These are phyloP conservation scores for Notarius lentiginosus DNA, from an alignment of 2,113 vertebrate genomes.

Conservation along the genomic window DNA sequence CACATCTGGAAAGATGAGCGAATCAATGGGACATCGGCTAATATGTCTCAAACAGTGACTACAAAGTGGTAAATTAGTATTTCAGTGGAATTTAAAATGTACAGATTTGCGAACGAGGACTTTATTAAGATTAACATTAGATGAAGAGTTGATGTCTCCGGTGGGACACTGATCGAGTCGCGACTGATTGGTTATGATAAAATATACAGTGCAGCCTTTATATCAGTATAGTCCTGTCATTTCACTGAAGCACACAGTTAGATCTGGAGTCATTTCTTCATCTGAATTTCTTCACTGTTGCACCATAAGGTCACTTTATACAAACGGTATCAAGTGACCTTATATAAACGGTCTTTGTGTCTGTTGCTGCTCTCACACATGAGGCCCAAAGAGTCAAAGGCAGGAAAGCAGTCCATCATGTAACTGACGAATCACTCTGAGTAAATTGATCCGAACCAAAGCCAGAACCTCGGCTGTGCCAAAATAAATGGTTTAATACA, in stretches of 20 bases:
- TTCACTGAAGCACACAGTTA: background rate
- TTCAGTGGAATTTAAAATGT: background rate
- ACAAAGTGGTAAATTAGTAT: background rate
- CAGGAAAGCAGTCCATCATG: background rate
- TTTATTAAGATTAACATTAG: background rate
- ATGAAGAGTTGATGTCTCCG: background rate
- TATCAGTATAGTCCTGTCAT: background rate
- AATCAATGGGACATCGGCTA: background rate
- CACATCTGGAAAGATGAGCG: background rate
- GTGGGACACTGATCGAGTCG: background rate
- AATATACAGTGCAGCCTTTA: background rate
- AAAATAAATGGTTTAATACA: constrained; percentile 6
- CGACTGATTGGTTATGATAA: background rate
- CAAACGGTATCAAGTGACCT: background rate
- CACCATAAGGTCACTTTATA: background rate
- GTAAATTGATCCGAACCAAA: constrained; percentile 4
- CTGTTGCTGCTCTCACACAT: background rate
- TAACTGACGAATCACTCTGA: background rate
- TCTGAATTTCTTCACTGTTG: background rate
- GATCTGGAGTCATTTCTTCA: background rate
- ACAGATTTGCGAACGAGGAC: background rate
- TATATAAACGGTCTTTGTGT: background rate
- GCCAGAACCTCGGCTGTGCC: constrained; percentile 7
- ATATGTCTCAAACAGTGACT: background rate
- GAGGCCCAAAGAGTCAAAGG: background rate